Conservation (phyloP, 2,113 vertebrate species). For the Daboia siamensis region DNA sequence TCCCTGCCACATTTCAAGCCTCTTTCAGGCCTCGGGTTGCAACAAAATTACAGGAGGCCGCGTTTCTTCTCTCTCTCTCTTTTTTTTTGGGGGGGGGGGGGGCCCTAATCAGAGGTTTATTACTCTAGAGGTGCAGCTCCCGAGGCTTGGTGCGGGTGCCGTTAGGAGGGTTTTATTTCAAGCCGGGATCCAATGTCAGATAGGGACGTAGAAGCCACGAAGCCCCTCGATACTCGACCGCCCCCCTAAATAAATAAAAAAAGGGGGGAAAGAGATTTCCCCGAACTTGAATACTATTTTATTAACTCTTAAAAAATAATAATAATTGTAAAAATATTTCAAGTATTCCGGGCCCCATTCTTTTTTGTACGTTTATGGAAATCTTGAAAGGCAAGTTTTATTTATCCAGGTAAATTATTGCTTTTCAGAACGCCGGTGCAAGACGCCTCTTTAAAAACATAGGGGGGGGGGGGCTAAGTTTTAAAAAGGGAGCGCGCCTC, state of each 20-base stretch:
- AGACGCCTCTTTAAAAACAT: not conserved
- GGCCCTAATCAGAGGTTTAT: not conserved
- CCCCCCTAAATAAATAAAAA: not conserved
- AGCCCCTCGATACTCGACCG: not conserved
- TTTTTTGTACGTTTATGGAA: not conserved
- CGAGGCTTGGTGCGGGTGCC: too few species aligned
- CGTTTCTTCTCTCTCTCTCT: too few species aligned
- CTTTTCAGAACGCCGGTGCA: not conserved
- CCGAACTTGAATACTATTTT: not conserved
- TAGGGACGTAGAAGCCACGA: not conserved
- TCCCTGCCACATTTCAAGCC: not conserved
- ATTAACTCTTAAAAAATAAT: not conserved
- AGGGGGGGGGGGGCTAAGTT: not conserved
- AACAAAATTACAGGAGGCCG: not conserved
- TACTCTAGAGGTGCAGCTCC: not conserved
- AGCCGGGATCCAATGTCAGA: not conserved
- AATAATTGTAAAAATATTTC: not conserved
- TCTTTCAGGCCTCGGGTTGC: not conserved
- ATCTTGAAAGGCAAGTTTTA: not conserved
- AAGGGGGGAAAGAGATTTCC: not conserved
- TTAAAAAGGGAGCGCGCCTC: not conserved
- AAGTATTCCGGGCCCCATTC: not conserved
- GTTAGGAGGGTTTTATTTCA: not conserved
- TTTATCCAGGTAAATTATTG: rapidly evolving
- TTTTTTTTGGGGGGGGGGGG: too few species aligned